phyloP scores from a whole-genome alignment of 2,888 invertebrate species.

The Lasioglossum villosulum region DNA sequence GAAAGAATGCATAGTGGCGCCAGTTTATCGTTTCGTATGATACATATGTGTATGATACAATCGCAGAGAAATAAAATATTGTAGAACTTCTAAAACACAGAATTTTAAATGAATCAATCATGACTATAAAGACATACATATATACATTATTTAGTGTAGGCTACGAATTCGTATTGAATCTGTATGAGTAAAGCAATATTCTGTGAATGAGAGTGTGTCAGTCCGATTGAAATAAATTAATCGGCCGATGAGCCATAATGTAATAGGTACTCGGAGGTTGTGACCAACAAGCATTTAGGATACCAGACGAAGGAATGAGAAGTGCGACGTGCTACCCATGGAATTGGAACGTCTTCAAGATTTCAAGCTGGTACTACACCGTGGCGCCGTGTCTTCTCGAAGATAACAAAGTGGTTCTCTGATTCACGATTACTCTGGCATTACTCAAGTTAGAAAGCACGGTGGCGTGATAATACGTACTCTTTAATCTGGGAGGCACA shows the following conservation, averaged over 20 bases:
- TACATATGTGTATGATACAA: background rate
- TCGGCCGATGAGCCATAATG: slow-evolving; percentile 41
- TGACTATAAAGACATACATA: background rate
- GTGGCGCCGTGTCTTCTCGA: slow-evolving; percentile 55
- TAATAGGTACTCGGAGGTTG: slow-evolving; percentile 47
- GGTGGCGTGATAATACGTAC: slow-evolving; percentile 20
- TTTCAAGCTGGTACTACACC: slow-evolving; percentile 55
- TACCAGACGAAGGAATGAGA: slow-evolving; percentile 53
- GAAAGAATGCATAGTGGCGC: slow-evolving; percentile 34
- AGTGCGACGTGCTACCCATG: slow-evolving; percentile 49
- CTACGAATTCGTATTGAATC: background rate
- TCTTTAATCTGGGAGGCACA: background rate
- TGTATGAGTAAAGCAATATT: background rate
- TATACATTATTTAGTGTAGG: background rate
- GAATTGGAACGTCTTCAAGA: slow-evolving; percentile 67
- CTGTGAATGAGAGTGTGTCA: background rate
- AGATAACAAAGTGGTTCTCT: slow-evolving; percentile 59
- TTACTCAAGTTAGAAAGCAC: slow-evolving; percentile 55
- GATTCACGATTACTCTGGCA: slow-evolving; percentile 62
- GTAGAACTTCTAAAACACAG: background rate
- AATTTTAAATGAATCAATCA: background rate
- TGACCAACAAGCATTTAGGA: slow-evolving; percentile 62
- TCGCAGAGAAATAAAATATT: background rate
- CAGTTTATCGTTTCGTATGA: slow-evolving; percentile 55
- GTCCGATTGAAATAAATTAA: slow-evolving; percentile 30